phyloP scores from a whole-genome alignment of 1,140 invertebrate species.

The Rhysida immarginata region DNA sequence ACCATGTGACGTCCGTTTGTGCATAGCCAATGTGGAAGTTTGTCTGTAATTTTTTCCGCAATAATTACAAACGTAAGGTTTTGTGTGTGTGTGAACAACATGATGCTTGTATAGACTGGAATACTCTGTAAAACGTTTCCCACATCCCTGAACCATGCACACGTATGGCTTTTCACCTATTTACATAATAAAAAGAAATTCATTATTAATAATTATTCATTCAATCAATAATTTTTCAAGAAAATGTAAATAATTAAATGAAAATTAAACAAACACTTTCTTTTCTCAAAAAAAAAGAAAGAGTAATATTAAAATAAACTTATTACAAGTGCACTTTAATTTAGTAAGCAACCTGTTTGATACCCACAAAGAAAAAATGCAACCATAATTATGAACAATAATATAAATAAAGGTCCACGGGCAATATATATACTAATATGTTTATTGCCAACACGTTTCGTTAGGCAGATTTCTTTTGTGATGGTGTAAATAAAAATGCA shows the following conservation, averaged over 20 bases:
- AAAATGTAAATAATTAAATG: background rate
- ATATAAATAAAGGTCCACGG: too few species aligned
- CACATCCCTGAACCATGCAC: conserved; percentile 40
- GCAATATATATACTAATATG: too few species aligned
- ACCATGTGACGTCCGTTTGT: conserved; percentile 36
- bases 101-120: conserved; percentile 58
- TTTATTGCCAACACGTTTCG: too few species aligned
- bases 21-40: conserved; percentile 43
- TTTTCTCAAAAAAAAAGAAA: too few species aligned
- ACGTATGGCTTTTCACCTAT: conserved; percentile 34
- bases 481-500: too few species aligned
- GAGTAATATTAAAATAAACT: background rate
- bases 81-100: conserved; percentile 45
- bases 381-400: too few species aligned
- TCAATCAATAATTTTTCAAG: background rate
- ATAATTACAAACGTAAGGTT: conserved; percentile 41
- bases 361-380: too few species aligned
- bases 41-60: conserved; percentile 45
- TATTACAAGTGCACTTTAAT: background rate
- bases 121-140: conserved; percentile 54
- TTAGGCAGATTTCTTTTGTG: too few species aligned
- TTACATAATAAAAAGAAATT: conserved; percentile 10
- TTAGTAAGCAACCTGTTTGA: too few species aligned
- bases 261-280: too few species aligned
- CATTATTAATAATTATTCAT: too few species aligned